phyloP scores from a whole-genome alignment of 2,797 vertebrate species.

The Spheniscus humboldti region DNA sequence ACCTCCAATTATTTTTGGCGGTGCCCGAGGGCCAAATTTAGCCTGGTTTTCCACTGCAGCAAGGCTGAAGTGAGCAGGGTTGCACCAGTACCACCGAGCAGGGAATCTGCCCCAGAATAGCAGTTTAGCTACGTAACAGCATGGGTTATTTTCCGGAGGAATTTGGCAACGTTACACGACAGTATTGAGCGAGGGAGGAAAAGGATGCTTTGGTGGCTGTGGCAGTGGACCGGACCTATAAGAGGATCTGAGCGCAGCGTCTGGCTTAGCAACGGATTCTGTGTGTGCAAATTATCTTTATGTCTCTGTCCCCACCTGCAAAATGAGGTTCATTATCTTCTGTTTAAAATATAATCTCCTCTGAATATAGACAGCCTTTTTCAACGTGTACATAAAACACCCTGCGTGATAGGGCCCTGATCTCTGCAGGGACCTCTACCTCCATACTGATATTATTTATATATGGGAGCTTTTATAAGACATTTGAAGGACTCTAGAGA shows the following conservation, averaged over 20 bases:
- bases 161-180: neutral
- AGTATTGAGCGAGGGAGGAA: neutral
- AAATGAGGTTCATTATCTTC: constrained; percentile 49
- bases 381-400: neutral
- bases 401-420: neutral
- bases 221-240: neutral
- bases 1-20: constrained; percentile 36
- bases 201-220: neutral
- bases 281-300: constrained; percentile 19
- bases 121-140: neutral
- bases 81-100: neutral
- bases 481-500: constrained; percentile 2
- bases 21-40: neutral
- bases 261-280: neutral
- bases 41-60: neutral
- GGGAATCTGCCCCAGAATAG: neutral
- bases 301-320: constrained; percentile 37
- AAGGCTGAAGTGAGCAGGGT: neutral
- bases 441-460: neutral
- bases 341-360: constrained; percentile 33
- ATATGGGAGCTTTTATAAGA: neutral
- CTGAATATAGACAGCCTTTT: neutral
- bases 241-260: neutral
- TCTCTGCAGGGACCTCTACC: neutral
- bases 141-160: neutral